Base-by-base conservation (phyloP, 2,113 vertebrate species). In the Vombatus ursinus region DNA sequence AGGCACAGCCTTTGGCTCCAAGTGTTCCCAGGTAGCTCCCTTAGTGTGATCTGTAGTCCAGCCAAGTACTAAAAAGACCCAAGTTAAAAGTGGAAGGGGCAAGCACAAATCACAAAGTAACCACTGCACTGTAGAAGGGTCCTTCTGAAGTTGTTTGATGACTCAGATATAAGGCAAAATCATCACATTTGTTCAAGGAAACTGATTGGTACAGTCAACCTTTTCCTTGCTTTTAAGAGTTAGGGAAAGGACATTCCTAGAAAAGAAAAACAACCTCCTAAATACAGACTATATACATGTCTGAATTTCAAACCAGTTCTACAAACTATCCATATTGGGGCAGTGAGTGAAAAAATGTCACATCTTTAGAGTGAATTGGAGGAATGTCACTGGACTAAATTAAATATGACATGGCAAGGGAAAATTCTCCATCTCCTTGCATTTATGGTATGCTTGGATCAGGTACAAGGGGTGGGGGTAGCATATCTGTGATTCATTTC, bases 1-100 rank as follows among this genome's bases (percentile, higher is more conserved):
- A 96, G 95, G 96, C 53, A 94, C 90, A 93, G 92, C 95, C 95
- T 97, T 90, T 94, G 94, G 77, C 89, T 96, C 95, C 95, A 95
- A 91, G 94, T 77, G 96, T 95, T 92, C 23, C 51, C 96, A 90
- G 93, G 93, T 90, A 93, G 95, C 93, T 97, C 89, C 89, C 51
- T 94, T 92, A 57, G 49, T 94, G 2, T 19, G 95, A 97, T 91
- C 22, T 96, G 90, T 48, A 89, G 94, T 54, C 94, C 95, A 94
- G 95, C 77, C 49, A 92, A 95, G 95, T 94, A 97, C 97, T 97
- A 97, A 92, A 97, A 93, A 96, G 44, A 77, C 23, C 51, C 91
- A 84, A 23, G 28, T 48, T 47, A 37, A 93, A 95, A 57, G 93
- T 96, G 24, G 94, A 93, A 57, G 61, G 54, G 54, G 91, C 93